phyloP scores from a whole-genome alignment of 2,113 vertebrate species.

The Balaenoptera acutorostrata region DNA sequence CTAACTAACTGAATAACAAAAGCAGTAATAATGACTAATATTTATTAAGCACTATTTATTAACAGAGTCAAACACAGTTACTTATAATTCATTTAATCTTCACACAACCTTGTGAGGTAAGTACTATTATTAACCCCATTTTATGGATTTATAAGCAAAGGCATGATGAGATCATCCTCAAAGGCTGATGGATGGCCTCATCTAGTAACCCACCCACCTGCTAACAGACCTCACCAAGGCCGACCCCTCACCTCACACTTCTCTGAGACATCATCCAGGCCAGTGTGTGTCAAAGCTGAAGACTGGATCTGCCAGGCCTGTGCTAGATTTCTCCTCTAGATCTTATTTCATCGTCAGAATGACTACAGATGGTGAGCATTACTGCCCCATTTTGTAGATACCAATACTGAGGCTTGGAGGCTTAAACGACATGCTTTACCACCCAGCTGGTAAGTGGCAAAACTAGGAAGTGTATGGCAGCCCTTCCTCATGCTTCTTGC shows the following conservation, averaged over 20 bases:
- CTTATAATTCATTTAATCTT: neutral
- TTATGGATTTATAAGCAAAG: neutral
- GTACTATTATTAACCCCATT: neutral
- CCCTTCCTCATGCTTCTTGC: neutral
- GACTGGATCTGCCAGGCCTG: neutral
- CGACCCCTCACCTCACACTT: neutral
- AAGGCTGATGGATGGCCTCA: neutral
- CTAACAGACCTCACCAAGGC: neutral
- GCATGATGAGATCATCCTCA: neutral
- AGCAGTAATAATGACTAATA: neutral
- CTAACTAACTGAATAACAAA: neutral
- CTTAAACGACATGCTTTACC: neutral
- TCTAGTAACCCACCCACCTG: neutral
- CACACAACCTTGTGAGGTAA: neutral
- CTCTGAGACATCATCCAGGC: neutral
- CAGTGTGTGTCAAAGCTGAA: neutral
- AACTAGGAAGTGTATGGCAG: neutral
- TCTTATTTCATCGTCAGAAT: neutral
- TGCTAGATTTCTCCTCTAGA: neutral
- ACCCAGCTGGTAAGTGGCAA: neutral
- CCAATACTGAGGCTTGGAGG: neutral
- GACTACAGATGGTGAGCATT: neutral
- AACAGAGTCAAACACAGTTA: neutral
- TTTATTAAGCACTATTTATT: neutral
- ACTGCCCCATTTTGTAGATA: neutral